Base-by-base conservation (phyloP, 2,888 invertebrate species). In the Drosophila subsilvestris region DNA sequence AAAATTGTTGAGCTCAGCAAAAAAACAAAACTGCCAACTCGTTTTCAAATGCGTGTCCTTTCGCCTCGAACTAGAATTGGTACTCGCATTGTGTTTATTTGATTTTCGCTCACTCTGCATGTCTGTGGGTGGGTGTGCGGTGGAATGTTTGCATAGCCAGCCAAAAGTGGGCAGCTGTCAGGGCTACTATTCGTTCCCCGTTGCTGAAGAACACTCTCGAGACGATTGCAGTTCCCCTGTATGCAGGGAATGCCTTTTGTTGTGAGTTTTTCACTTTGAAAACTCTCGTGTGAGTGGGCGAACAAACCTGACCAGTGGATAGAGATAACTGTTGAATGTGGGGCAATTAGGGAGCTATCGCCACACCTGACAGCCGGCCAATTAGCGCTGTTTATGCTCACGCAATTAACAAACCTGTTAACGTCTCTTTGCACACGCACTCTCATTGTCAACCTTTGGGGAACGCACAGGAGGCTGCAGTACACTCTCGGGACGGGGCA, bases 311-410 rank as follows among this genome's bases (percentile, higher is more conserved):
- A 18, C 44, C 53, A 25, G 25, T 32, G 14, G 42, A 5, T 5
- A 20, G 25, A 22, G 37, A 48, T 56, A 56, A 42, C 49, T 55
- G 54, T 14, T 55, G 42, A 32, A 14, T 54, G 42, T 25, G 29
- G 27, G 71, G 62, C 61, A 55, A 70, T 54, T 71, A 54, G 55
- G 51, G 32, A 45, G 8, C 48, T 57, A 48, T 63, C 27, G 17
- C 18, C 45, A 53, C 63, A 71, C 57, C 72, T 71, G 56, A 45
- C 29, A 56, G 37, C 12, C 18, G 45, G 51, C 62, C 73, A 74
- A 74, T 74, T 74, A 74, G 66, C 73, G 57, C 59, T 66, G 59
- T 65, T 73, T 73, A 66, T 67, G 73, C 60, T 56, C 67, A 71
- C 55, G 61, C 67, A 73, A 73, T 73, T 73, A 66, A 53, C 66